These are phyloP conservation scores for Phocides pigmalion DNA, from an alignment of 1,140 invertebrate genomes.

Conservation along the genomic window DNA sequence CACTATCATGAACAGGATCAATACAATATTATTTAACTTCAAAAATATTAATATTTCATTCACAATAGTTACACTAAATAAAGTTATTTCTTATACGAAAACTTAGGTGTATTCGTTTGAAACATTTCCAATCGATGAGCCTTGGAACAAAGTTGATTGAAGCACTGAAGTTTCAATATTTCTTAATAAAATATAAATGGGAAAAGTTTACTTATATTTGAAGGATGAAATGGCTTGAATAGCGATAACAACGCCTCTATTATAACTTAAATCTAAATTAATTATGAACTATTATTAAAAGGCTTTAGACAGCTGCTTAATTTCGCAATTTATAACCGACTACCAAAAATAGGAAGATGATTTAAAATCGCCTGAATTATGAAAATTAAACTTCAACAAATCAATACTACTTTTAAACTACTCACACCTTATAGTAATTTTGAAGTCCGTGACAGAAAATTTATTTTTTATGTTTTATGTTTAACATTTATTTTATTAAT, in stretches of 20 bases:
- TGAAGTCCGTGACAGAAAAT: too few species aligned
- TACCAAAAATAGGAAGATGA: too few species aligned
- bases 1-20: too few species aligned
- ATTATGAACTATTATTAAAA: slow-evolving; percentile 34
- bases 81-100: slow-evolving; percentile 50
- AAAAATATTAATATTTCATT: slow-evolving; percentile 17
- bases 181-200: slow-evolving; percentile 73
- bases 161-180: slow-evolving; percentile 67
- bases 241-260: slow-evolving; percentile 27
- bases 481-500: too few species aligned
- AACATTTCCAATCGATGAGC: slow-evolving; percentile 64
- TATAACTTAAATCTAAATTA: slow-evolving; percentile 27
- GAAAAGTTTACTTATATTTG: slow-evolving; percentile 61
- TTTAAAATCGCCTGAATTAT: too few species aligned
- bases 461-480: too few species aligned
- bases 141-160: slow-evolving; percentile 65
- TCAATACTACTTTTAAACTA: too few species aligned
- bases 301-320: not conserved
- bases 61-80: slow-evolving; percentile 37
- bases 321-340: slow-evolving; percentile 14
- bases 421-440: too few species aligned
- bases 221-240: slow-evolving; percentile 45
- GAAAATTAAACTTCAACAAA: too few species aligned
- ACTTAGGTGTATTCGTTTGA: slow-evolving; percentile 55
- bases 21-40: not conserved